Conservation (phyloP, 2,888 invertebrate species). For the Hemicrepidius hirtus region DNA sequence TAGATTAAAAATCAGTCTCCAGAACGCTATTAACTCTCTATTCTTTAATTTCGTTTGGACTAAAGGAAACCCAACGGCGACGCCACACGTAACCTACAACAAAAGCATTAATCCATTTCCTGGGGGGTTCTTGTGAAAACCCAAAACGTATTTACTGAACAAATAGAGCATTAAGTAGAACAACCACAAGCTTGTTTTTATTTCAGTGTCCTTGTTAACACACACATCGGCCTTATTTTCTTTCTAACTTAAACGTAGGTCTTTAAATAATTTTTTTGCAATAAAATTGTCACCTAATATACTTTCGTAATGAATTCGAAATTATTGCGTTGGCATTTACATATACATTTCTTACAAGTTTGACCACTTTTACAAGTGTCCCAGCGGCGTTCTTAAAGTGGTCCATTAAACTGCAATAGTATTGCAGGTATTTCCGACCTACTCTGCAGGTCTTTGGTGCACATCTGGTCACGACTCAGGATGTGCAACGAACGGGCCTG, state of each 20-base stretch:
- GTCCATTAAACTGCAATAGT: slow-evolving; percentile 45
- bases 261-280: background rate
- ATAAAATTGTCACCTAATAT: slow-evolving; percentile 3
- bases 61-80: background rate
- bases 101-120: slow-evolving; percentile 33
- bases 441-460: slow-evolving; percentile 44
- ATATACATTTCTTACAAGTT: slow-evolving; percentile 28
- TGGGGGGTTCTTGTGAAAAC: slow-evolving; percentile 30
- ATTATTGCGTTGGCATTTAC: slow-evolving; percentile 28
- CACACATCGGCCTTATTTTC: background rate
- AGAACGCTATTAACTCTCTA: background rate
- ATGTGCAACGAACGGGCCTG: slow-evolving; percentile 22
- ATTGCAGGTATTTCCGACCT: slow-evolving; percentile 49
- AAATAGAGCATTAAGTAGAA: slow-evolving; percentile 48
- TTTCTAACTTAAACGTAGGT: background rate
- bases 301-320: slow-evolving; percentile 8
- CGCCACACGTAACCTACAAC: background rate
- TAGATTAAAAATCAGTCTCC: too few relatives aligned
- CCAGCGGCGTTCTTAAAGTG: slow-evolving; percentile 23
- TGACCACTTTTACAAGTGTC: slow-evolving; percentile 43
- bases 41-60: background rate
- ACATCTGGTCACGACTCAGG: slow-evolving; percentile 39
- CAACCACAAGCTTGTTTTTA: slow-evolving; percentile 19
- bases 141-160: slow-evolving; percentile 34
- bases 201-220: slow-evolving; percentile 16